Percentiles rank a stretch among this genome's conserved stretches.
Conservation (phyloP, 2,888 invertebrate genomes). For the Orthosia gothica region DNA sequence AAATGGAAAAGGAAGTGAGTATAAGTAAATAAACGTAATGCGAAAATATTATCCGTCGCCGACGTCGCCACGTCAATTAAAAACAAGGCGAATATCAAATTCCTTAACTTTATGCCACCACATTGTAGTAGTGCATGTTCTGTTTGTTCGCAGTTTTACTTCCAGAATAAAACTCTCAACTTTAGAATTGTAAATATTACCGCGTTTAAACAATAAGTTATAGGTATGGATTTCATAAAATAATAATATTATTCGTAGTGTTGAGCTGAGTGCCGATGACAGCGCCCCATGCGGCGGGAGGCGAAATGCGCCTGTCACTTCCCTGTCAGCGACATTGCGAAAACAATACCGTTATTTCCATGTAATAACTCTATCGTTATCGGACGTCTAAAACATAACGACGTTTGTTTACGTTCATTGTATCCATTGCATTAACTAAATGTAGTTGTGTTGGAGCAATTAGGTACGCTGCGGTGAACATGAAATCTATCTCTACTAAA, state of each 20-base stretch:
- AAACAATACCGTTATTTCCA: slow-evolving; percentile 86
- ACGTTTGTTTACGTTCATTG: slow-evolving; percentile 79
- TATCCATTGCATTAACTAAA: slow-evolving; percentile 62
- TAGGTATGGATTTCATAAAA: slow-evolving; percentile 67
- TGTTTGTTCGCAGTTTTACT: slow-evolving; percentile 7
- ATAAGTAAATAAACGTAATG: neutral
- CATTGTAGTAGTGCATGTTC: neutral
- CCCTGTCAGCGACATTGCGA: slow-evolving; percentile 79
- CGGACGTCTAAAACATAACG: slow-evolving; percentile 83
- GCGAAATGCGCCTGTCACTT: slow-evolving; percentile 82
- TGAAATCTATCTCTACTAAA: neutral
- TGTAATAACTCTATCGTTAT: slow-evolving; percentile 86
- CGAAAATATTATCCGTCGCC: neutral
- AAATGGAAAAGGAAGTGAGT: neutral
- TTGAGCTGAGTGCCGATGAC: slow-evolving; percentile 84
- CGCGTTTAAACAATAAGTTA: slow-evolving; percentile 41
- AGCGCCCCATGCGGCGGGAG: slow-evolving; percentile 83
- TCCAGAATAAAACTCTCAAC: slow-evolving; percentile 3
- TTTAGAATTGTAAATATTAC: slow-evolving; percentile 14
- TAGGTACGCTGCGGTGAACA: slow-evolving; percentile 35
- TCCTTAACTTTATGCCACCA: slow-evolving; percentile 2
- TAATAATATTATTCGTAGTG: slow-evolving; percentile 75
- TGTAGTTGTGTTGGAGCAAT: slow-evolving; percentile 33
- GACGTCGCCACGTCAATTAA: slow-evolving; percentile 19
- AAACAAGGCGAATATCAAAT: slow-evolving; percentile 20